Conservation (phyloP, 1,140 invertebrate species). For the Aphelinus atriplicis region DNA sequence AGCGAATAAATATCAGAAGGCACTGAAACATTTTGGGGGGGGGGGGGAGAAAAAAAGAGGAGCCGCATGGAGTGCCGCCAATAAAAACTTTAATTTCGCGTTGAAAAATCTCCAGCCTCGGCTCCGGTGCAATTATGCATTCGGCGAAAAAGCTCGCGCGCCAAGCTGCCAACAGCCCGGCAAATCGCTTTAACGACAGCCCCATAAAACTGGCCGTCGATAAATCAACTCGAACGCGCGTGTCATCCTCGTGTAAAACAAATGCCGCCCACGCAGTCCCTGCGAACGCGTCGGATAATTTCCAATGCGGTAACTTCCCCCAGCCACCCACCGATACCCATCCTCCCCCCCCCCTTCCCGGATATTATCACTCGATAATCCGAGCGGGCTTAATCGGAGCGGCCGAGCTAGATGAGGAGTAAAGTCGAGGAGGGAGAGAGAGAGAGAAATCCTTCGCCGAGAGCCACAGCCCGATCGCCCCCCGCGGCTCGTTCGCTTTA, state of each 20-base stretch:
- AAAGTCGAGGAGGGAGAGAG: neutral
- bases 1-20: no score
- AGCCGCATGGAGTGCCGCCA: no score
- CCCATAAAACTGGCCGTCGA: neutral
- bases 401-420: neutral
- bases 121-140: no score
- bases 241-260: neutral
- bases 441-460: neutral
- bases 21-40: no score
- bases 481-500: neutral
- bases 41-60: no score
- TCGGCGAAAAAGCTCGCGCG: neutral
- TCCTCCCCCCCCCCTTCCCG: neutral
- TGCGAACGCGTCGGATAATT: no score
- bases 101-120: no score
- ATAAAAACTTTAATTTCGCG: no score
- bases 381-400: constrained; percentile 11
- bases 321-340: no score
- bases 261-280: neutral
- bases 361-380: constrained; percentile 16
- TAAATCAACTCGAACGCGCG: neutral
- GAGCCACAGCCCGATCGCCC: neutral
- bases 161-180: neutral
- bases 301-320: no score
- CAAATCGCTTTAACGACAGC: constrained; percentile 13